Conservation (phyloP, 2,113 vertebrate species). For the Neodontobutis hainanensis region DNA sequence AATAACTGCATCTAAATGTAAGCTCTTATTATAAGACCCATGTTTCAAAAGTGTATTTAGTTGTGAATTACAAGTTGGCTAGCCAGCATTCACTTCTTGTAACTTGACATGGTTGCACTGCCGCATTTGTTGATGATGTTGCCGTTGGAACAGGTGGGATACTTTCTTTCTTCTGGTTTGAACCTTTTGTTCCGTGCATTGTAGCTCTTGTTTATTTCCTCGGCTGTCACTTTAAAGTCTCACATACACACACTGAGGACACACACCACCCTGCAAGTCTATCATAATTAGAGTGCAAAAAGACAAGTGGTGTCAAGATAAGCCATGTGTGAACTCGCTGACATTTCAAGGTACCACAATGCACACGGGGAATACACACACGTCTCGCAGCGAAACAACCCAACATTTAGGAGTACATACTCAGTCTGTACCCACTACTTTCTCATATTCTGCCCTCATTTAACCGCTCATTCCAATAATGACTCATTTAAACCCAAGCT, state of each 20-base stretch:
- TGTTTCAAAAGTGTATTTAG: too few species aligned
- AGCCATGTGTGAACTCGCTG: constrained; percentile 44
- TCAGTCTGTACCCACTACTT: background rate
- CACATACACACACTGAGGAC: constrained; percentile 2
- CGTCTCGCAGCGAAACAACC: constrained; percentile 7
- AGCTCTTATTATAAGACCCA: too few species aligned
- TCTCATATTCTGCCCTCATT: constrained; percentile 11
- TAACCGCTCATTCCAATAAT: constrained; percentile 5
- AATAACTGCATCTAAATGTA: too few species aligned
- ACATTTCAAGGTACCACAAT: constrained; percentile 39
- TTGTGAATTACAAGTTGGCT: too few species aligned
- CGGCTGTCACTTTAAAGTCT: constrained; percentile 21
- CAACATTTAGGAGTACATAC: background rate
- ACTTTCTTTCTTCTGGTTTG: constrained; percentile 4
- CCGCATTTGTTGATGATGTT: too few species aligned
- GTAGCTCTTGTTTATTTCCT: background rate
- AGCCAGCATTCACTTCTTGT: too few species aligned
- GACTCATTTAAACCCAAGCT: constrained; percentile 30
- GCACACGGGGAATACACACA: constrained; percentile 1
- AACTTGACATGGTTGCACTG: too few species aligned
- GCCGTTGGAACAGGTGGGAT: background rate
- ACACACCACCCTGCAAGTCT: constrained; percentile 21
- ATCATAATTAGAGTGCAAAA: constrained; percentile 40
- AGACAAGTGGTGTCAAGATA: constrained; percentile 47
- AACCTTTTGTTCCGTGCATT: constrained; percentile 20